Conservation (phyloP, 2,888 invertebrate species). For the Phyllotreta striolata region DNA sequence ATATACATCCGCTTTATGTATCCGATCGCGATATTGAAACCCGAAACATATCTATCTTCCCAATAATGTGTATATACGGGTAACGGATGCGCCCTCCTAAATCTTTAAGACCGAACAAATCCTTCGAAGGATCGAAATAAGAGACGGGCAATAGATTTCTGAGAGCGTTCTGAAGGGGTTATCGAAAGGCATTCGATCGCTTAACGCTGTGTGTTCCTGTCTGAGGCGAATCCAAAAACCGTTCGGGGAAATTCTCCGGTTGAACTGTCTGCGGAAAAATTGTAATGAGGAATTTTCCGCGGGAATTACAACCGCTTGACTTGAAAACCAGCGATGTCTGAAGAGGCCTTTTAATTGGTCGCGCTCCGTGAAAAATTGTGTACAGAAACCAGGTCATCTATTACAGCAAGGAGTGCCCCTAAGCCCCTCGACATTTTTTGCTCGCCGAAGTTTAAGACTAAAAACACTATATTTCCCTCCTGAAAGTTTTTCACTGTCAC, state of each 20-base stretch:
- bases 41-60: conserved; percentile 3
- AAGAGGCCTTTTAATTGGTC: conserved; percentile 17
- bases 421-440: conserved; percentile 13
- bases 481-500: conserved; percentile 38
- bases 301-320: no score
- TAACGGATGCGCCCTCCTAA: conserved; percentile 4
- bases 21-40: no score
- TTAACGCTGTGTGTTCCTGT: background rate
- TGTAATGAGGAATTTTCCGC: no score
- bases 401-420: conserved; percentile 9
- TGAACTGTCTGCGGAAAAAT: no score
- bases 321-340: background rate
- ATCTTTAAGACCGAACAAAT: conserved; percentile 21
- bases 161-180: conserved; percentile 32
- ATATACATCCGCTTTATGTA: no score
- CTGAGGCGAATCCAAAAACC: no score
- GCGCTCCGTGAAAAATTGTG: conserved; percentile 14
- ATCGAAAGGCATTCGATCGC: conserved; percentile 30
- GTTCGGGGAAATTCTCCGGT: no score
- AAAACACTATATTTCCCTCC: conserved; percentile 25
- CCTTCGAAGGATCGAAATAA: conserved; percentile 20
- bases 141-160: conserved; percentile 32
- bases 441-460: conserved; percentile 16
- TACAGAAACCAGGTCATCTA: conserved; percentile 13
- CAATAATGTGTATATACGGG: background rate